Conservation (phyloP, 2,797 vertebrate genomes). For the Calcarius lapponicus region DNA sequence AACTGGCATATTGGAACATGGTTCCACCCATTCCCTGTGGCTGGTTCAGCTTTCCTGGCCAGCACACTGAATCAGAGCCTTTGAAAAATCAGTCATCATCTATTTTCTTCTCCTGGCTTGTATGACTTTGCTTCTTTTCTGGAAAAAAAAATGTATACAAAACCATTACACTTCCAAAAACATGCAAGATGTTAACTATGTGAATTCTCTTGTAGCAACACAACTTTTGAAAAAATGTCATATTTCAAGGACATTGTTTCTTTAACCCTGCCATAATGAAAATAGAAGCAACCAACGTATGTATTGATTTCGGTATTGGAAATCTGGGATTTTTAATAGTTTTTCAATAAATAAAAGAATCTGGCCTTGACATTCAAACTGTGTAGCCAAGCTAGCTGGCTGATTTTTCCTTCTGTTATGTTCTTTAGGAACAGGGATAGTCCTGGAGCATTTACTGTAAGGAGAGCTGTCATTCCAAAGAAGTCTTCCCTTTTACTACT, state of each 20-base stretch:
- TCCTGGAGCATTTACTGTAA: background rate
- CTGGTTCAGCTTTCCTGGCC: background rate
- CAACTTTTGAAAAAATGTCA: background rate
- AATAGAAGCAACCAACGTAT: background rate
- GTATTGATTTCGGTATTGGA: background rate
- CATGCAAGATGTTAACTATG: background rate
- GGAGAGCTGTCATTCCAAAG: background rate
- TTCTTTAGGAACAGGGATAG: background rate
- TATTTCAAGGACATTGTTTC: background rate
- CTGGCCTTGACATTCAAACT: background rate
- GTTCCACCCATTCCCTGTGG: background rate
- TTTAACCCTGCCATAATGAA: background rate
- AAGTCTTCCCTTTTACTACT: background rate
- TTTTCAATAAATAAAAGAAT: background rate
- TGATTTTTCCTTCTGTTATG: background rate
- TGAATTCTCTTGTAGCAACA: background rate
- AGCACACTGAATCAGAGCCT: background rate
- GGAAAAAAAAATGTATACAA: background rate
- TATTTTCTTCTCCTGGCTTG: background rate
- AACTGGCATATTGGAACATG: background rate
- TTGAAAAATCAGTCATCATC: background rate
- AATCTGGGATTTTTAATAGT: background rate
- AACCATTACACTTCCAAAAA: background rate
- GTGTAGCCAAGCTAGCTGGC: background rate
- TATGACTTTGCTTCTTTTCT: background rate